Conservation (phyloP, 2,113 vertebrate genomes). For the Coturnix japonica region DNA sequence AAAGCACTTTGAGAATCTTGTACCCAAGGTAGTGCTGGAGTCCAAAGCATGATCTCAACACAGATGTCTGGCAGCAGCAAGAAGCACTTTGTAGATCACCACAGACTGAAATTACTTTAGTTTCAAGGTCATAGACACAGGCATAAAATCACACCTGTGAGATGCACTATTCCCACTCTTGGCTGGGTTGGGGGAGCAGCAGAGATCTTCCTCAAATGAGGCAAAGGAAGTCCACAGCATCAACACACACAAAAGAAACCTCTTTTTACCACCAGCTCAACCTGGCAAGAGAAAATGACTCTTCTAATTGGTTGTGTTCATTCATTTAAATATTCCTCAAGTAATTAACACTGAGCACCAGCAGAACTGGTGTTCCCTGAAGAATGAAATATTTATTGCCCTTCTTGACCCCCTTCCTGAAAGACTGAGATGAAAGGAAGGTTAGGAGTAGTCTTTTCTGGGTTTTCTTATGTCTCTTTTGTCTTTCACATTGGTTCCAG, state of each 20-base stretch:
- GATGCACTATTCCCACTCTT: background rate
- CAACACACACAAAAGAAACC: background rate
- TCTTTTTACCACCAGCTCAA: background rate
- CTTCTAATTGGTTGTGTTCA: background rate
- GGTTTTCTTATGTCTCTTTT: constrained; percentile 29
- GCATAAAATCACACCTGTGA: background rate
- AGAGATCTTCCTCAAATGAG: background rate
- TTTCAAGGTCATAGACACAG: accelerated
- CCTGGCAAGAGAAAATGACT: background rate
- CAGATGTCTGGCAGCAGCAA: background rate
- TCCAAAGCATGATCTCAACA: background rate
- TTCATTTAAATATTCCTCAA: constrained; percentile 6
- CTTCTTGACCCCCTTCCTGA: background rate
- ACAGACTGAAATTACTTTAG: background rate
- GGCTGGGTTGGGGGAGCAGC: background rate
- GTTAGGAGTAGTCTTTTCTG: constrained; percentile 14
- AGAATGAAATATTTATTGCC: constrained; percentile 28
- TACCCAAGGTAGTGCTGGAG: background rate
- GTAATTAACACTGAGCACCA: constrained; percentile 12
- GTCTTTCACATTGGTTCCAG: constrained; percentile 25
- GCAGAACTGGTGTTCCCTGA: background rate
- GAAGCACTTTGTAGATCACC: background rate
- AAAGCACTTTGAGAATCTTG: background rate
- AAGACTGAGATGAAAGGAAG: constrained; percentile 38
- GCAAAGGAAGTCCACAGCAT: background rate